A percentile compares a stretch with the other conserved stretches of the same genome.
Conservation (phyloP, 1,140 invertebrate species). For the Micrasema longulum region DNA sequence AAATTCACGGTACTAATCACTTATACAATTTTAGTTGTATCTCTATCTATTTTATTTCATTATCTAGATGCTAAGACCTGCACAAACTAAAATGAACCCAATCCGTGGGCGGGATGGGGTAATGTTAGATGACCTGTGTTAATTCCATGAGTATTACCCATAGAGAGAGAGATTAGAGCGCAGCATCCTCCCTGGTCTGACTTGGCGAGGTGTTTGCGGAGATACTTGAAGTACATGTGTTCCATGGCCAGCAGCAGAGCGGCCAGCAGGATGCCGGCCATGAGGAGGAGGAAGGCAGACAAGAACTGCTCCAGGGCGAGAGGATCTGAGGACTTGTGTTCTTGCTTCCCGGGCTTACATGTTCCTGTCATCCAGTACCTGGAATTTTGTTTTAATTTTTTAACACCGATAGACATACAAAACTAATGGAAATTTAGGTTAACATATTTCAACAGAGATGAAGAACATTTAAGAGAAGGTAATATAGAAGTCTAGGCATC, state of each 20-base stretch:
- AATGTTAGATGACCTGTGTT: not conserved
- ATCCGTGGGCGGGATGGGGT: too few species aligned
- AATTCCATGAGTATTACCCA: conserved; percentile 64
- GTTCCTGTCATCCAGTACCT: conserved; percentile 97
- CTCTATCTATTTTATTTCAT: too few species aligned
- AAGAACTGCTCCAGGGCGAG: conserved; percentile 97
- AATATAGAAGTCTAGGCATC: too few species aligned
- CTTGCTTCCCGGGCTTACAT: conserved; percentile 92
- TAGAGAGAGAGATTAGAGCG: conserved; percentile 87
- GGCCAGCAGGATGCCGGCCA: conserved; percentile 91
- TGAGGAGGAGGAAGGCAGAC: conserved; percentile 94
- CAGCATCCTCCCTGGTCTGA: conserved; percentile 90
- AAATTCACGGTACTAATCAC: too few species aligned
- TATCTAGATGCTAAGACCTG: too few species aligned
- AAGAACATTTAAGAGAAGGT: too few species aligned
- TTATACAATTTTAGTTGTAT: too few species aligned
- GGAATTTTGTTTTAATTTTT: too few species aligned
- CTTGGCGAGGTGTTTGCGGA: conserved; percentile 87
- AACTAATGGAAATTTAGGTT: too few species aligned
- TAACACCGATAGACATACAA: too few species aligned
- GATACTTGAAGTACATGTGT: conserved; percentile 94
- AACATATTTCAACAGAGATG: too few species aligned
- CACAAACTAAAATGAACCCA: too few species aligned
- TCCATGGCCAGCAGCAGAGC: conserved; percentile 88
- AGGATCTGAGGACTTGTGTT: conserved; percentile 90